Evolutionary conservation across 2,113 vertebrate species (phyloP).

Genomic region (Ameiurus melas): DNA sequence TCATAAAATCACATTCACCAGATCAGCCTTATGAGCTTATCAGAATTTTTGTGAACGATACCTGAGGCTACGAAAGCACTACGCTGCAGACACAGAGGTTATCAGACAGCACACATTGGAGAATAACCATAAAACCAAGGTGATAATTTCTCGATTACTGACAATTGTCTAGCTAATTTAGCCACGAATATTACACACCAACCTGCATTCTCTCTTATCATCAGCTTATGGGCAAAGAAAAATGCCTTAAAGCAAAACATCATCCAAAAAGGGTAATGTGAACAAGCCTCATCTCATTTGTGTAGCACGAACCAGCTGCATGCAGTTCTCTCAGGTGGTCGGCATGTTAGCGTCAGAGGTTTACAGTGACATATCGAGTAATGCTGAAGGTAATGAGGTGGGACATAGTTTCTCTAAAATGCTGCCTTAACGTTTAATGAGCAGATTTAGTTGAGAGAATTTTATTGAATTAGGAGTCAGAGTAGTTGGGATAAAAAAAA

Average conservation of each 20-base stretch:
- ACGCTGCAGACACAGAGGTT: neutral
- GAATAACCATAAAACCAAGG: slow-evolving; percentile 21
- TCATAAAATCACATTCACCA: neutral
- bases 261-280: slow-evolving; percentile 2
- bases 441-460: neutral
- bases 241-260: neutral
- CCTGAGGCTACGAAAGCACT: slow-evolving; percentile 9
- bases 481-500: neutral
- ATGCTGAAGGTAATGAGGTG: slow-evolving; percentile 11
- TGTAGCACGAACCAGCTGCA: neutral
- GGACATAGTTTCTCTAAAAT: slow-evolving; percentile 10
- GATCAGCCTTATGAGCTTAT: slow-evolving; percentile 17
- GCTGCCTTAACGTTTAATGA: neutral
- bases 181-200: neutral
- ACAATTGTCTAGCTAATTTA: slow-evolving; percentile 22
- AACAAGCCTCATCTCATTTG: neutral
- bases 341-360: neutral
- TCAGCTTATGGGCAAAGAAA: neutral
- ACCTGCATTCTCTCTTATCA: neutral
- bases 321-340: neutral
- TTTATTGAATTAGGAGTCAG: neutral
- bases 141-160: slow-evolving; percentile 24
- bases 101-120: slow-evolving; percentile 10
- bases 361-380: neutral
- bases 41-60: slow-evolving; percentile 8